Base-by-base conservation (phyloP, 2,797 vertebrate species). In the Simalia tracyae region DNA sequence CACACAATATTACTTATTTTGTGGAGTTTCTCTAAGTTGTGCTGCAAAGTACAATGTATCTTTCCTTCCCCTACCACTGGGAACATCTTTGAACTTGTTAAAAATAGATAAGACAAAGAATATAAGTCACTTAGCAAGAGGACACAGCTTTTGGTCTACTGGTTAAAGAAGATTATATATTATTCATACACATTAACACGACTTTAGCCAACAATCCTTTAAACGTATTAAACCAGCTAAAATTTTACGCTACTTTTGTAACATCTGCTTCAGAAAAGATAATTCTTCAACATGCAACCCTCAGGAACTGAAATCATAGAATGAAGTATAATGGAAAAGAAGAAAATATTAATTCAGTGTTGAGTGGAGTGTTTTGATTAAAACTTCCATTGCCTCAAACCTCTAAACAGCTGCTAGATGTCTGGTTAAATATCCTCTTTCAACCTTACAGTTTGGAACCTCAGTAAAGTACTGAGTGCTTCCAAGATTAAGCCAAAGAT, bases 121-220 rank as follows among this genome's bases (percentile, higher is more conserved):
- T 96, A 88, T 56, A 93, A 76, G 89, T 84, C 54, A 95, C 92
- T 60, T 72, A 89, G 89, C 88, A 92, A 92, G 54, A 81, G 31
- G 92, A 91, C 72, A 88, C 85, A 91, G 64, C 89, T 95, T 93
- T 92, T 2, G 8, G 93, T 68, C 88, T 88, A 89, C 92, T 93
- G 94, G 94, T 84, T 93, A 94, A 92, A 93, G 84, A 95, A 96
- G 59, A 81, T 90, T 91, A 92, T 86, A 90, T 94, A 93, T 97
- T 95, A 97, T 94, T 95, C 94, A 96, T 95, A 94, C 72, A 89
- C 87, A 87, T 95, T 95, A 96, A 95, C 95, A 94, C 92, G 95
- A 94, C 91, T 95, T 95, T 92, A 95, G 89, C 84, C 92, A 96
- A 91, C 93, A 96, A 94, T 92, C 95, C 91, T 96, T 95, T 96